Percentiles rank a stretch among this genome's conserved stretches.
These are phyloP conservation scores for Aphidius colemani DNA, from an alignment of 2,888 invertebrate genomes.

Conservation along the genomic window DNA sequence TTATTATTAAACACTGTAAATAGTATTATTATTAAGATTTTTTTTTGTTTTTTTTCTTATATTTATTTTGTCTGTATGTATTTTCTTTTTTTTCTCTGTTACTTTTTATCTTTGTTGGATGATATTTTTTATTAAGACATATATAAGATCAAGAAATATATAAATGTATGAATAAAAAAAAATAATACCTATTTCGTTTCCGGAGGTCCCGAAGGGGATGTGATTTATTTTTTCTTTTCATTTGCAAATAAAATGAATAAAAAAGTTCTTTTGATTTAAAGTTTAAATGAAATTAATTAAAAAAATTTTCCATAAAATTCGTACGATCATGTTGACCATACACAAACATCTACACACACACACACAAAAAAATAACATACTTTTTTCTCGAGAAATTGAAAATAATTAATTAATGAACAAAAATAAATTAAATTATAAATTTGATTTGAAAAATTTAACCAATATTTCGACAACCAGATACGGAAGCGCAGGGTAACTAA, in stretches of 20 bases:
- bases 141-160: conserved; percentile 22
- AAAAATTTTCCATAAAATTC: conserved; percentile 3
- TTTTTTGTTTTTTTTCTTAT: too few species aligned
- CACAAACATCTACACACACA: not conserved
- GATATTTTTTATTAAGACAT: not conserved
- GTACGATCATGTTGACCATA: too few species aligned
- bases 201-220: too few species aligned
- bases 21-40: too few species aligned
- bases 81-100: not conserved
- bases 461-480: conserved; percentile 60
- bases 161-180: conserved; percentile 6
- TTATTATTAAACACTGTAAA: not conserved
- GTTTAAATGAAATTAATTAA: conserved; percentile 12
- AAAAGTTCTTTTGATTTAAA: not conserved
- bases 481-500: conserved; percentile 62
- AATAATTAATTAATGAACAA: not conserved
- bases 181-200: conserved; percentile 5
- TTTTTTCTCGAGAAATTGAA: conserved; percentile 19
- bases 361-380: conserved; percentile 3
- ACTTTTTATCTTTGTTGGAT: too few species aligned
- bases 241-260: too few species aligned
- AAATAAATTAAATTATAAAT: conserved; percentile 23
- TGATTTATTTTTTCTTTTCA: too few species aligned
- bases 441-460: conserved; percentile 40
- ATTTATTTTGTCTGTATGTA: too few species aligned